Base-by-base conservation (phyloP, 2,888 invertebrate species). In the Zaprionus obscuricornis region DNA sequence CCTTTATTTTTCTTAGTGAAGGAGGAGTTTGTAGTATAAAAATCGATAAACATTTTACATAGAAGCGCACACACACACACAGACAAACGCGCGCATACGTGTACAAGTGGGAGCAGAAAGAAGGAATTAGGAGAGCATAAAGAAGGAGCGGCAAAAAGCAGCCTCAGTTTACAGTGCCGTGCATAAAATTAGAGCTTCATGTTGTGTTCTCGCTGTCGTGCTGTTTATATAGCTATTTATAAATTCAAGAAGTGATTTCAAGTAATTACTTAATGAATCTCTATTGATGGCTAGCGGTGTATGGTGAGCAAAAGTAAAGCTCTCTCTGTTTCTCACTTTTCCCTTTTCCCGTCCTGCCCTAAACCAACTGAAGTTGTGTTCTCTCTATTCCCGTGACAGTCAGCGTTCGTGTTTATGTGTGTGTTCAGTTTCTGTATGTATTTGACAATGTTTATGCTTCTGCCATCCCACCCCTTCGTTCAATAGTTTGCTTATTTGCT, bases 11-110 rank as follows among this genome's bases (percentile, higher is more conserved):
- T 45, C 67, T 52, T 47, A 55, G n/a, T n/a, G n/a, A n/a, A n/a
- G n/a, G n/a, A n/a, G 74, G 77, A 77, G 82, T 79, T 57, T 59
- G 37, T 51, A 43, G 22, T 60, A 73, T 66, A 73, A 87, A 77
- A 82, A 82, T 82, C 82, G 66, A 82, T 82, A 82, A 49, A 58
- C 3, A 18, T 62, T 65, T 58, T 59, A 75, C 66, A 78, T 67
- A 64, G 57, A 29, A 20, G 29, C 49, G 16, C 27, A 63, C 31
- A 65, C 46, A 63, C 42, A 64, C 51, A 60, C 39, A 59, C 59
- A 71, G 42, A 42, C 8, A 17, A 27, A 46, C 29, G 8, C n/a
- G 14, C 37, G 10, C 31, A 47, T 27, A 49, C 47, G 14, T 31
- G 18, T 14, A 40, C 7, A 52, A 43, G 52, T 26, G 36, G 57